A percentile compares a stretch with the other conserved stretches of the same genome.
These are phyloP conservation scores for Drosophila santomea DNA, from an alignment of 1,140 invertebrate genomes.

Conservation along the genomic window DNA sequence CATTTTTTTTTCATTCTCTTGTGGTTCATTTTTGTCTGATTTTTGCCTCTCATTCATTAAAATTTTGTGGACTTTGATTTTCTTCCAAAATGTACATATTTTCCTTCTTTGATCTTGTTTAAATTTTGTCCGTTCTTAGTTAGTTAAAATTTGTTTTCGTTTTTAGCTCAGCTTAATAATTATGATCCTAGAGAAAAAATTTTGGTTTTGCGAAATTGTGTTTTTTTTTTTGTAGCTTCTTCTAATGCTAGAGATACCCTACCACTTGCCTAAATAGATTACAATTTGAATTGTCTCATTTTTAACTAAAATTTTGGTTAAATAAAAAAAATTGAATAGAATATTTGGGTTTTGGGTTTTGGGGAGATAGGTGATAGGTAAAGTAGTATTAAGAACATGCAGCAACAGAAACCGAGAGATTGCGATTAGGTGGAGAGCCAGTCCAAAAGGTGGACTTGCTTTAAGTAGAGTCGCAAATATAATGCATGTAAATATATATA, in stretches of 20 bases:
- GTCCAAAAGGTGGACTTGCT: constrained; percentile 5
- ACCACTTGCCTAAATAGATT: constrained; percentile 57
- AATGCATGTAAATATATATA: constrained; percentile 30
- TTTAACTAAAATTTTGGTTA: constrained; percentile 34
- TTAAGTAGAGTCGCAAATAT: constrained; percentile 49
- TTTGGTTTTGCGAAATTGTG: constrained; percentile 55
- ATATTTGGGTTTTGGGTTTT: background rate
- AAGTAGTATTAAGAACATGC: background rate
- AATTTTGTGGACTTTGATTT: constrained; percentile 45
- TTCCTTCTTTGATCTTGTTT: constrained; percentile 30
- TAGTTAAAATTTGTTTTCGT: constrained; percentile 36
- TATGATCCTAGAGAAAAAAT: constrained; percentile 60
- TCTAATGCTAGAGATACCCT: constrained; percentile 53
- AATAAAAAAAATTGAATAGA: constrained; percentile 20
- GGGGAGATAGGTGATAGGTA: background rate
- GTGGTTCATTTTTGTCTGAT: constrained; percentile 1
- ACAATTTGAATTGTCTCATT: constrained; percentile 32
- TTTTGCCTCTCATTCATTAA: constrained; percentile 24
- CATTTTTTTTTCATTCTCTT: constrained; percentile 20
- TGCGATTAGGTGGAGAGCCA: constrained; percentile 41
- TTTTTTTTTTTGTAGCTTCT: constrained; percentile 29
- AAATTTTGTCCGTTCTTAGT: constrained; percentile 12
- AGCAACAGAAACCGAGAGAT: constrained; percentile 43
- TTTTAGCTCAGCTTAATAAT: constrained; percentile 48
- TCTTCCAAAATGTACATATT: constrained; percentile 36